Percentiles rank a stretch among this genome's conserved stretches.
Evolutionary conservation across 2,113 vertebrate genomes (phyloP).

Genomic region (Lepidothrix coronata): DNA sequence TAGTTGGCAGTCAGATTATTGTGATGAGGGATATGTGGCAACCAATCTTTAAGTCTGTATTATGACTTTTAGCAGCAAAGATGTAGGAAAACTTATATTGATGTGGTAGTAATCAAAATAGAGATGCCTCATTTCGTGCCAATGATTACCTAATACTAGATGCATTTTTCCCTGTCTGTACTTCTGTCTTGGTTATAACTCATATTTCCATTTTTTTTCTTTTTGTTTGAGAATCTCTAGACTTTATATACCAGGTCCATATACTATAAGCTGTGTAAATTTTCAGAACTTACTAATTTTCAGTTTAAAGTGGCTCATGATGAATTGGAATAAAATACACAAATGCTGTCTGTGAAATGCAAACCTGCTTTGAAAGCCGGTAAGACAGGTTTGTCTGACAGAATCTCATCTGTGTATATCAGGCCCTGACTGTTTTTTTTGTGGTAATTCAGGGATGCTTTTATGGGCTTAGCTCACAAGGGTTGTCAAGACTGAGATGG

Average conservation of each 20-base stretch:
- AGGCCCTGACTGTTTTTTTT: background rate
- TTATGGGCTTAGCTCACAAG: background rate
- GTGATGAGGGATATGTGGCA: background rate
- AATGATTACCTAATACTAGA: background rate
- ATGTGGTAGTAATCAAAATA: background rate
- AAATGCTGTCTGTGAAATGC: background rate
- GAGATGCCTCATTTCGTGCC: background rate
- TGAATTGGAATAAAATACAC: background rate
- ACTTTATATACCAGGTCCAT: background rate
- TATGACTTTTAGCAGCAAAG: background rate
- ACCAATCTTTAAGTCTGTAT: background rate
- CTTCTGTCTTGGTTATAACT: background rate
- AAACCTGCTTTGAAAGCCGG: background rate
- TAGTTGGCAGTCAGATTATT: background rate
- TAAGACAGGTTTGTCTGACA: background rate
- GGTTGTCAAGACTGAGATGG: background rate
- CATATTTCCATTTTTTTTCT: background rate
- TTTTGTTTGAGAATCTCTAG: background rate
- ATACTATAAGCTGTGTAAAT: background rate
- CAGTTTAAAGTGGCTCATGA: background rate
- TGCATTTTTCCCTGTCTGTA: background rate
- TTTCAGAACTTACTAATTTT: background rate
- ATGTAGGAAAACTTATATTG: background rate
- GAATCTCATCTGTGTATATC: accelerated
- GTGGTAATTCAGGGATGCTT: background rate